Evolutionary conservation across 2,113 vertebrate species (phyloP), one percentile per base, ranked within the genome.

Genomic region (Ornithorhynchus anatinus): DNA sequence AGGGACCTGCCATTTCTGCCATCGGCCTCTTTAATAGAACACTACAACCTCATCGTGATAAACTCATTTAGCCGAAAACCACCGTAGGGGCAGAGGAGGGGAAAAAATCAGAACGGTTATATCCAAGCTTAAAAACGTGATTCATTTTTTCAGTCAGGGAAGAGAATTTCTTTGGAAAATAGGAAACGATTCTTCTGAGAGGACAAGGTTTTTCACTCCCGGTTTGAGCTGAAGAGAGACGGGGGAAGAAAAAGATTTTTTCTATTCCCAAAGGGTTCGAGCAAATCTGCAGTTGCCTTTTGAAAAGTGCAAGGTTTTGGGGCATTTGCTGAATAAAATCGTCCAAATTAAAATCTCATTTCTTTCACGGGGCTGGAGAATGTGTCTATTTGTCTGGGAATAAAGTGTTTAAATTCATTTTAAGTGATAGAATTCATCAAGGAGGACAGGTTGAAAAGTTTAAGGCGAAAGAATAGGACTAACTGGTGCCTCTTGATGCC

Each of bases 281-380:
- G 15, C 2, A 63, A 68, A 62, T 48, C 32, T 25, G 36, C 13
- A 45, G 50, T 38, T 65, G 75, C 77, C 45, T 52, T 75, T 47
- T 77, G 61, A 78, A 66, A 69, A 71, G 45, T 12, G 6, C 51
- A 22, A 19, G 50, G 68, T 82, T 76, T 58, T 0, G 44, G 73
- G 77, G 60, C 64, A 63, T 79, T 69, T 77, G 27, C 31, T 43
- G 66, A 80, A 64, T 66, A 70, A 82, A 85, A 75, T 59, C 60
- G 50, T 37, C 47, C n/a, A 31, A 60, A 69, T 77, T 79, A 80
- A 73, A 82, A 56, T 52, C 71, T 53, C 61, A 20, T 59, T 69
- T 75, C 62, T 77, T 78, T 44, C 59, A 52, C 39, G 74, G 59
- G 48, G n/a, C 33, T 43, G 33, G 20, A 33, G 45, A 63, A 29